A percentile compares a stretch with the other conserved stretches of the same genome.
phyloP scores from a whole-genome alignment of 2,113 vertebrate genomes.

The Odocoileus hemionus region DNA sequence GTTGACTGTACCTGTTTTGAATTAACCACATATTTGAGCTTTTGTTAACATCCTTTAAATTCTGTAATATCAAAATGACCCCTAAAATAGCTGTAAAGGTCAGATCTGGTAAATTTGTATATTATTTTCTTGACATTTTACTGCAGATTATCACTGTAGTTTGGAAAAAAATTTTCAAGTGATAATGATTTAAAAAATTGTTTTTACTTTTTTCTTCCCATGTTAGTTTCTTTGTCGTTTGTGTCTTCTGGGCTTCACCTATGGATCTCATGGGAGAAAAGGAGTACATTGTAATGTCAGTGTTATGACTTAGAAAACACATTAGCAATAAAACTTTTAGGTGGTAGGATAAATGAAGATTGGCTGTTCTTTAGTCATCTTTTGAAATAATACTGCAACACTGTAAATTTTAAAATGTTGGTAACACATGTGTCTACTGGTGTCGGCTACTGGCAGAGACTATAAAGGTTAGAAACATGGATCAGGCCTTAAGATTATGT shows the following conservation, averaged over 20 bases:
- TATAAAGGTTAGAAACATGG: not conserved
- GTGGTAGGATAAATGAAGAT: not conserved
- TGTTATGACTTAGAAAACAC: not conserved
- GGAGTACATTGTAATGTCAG: not conserved
- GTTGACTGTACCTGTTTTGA: not conserved
- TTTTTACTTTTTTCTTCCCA: not conserved
- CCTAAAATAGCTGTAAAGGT: not conserved
- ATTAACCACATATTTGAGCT: not conserved
- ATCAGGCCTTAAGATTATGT: not conserved
- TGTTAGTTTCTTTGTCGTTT: not conserved
- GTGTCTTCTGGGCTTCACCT: not conserved
- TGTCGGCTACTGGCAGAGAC: not conserved
- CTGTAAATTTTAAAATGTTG: not conserved
- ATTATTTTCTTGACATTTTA: not conserved
- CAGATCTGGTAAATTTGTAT: not conserved
- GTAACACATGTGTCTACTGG: not conserved
- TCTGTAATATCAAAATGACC: not conserved
- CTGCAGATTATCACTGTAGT: not conserved
- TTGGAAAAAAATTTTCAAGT: constrained; percentile 7
- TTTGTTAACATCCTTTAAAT: constrained; percentile 22
- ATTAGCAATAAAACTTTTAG: not conserved
- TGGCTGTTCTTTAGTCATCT: not conserved
- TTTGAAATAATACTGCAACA: not conserved
- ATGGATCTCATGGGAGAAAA: not conserved
- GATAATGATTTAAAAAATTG: not conserved